phyloP scores from a whole-genome alignment of 2,113 vertebrate genomes.

The Piprites chloris region DNA sequence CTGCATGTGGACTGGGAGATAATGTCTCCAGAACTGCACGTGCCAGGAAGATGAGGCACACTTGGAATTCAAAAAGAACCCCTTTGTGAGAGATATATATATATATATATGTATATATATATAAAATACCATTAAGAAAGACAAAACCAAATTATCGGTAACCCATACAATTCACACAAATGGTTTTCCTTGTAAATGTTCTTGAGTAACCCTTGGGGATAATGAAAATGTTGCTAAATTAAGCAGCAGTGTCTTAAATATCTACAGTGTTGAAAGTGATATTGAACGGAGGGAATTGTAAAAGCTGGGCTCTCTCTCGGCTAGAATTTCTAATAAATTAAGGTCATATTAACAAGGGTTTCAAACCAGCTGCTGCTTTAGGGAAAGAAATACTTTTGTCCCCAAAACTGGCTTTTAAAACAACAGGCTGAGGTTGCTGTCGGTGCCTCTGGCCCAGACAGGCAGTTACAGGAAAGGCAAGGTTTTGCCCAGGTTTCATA shows the following conservation, averaged over 20 bases:
- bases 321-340: constrained; percentile 40
- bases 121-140: not conserved
- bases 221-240: constrained; percentile 52
- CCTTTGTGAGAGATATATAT: not conserved
- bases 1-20: accelerated
- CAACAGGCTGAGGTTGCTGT: not conserved
- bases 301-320: not conserved
- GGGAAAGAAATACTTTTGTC: not conserved
- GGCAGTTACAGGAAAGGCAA: not conserved
- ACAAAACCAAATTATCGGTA: constrained; percentile 28
- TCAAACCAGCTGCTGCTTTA: constrained; percentile 52
- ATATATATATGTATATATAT: not conserved
- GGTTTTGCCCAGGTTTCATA: not conserved
- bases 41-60: not conserved
- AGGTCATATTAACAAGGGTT: not conserved
- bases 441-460: not conserved
- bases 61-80: not conserved
- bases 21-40: not conserved
- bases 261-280: constrained; percentile 9
- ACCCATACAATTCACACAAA: not conserved
- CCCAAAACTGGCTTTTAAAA: not conserved
- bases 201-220: constrained; percentile 52
- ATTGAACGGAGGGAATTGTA: constrained; percentile 58
- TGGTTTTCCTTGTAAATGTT: constrained; percentile 55
- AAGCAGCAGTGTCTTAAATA: constrained; percentile 49